Percentiles rank a stretch among this genome's conserved stretches.
Conservation (phyloP, 2,888 invertebrate species). For the Sepioteuthis lessoniana region DNA sequence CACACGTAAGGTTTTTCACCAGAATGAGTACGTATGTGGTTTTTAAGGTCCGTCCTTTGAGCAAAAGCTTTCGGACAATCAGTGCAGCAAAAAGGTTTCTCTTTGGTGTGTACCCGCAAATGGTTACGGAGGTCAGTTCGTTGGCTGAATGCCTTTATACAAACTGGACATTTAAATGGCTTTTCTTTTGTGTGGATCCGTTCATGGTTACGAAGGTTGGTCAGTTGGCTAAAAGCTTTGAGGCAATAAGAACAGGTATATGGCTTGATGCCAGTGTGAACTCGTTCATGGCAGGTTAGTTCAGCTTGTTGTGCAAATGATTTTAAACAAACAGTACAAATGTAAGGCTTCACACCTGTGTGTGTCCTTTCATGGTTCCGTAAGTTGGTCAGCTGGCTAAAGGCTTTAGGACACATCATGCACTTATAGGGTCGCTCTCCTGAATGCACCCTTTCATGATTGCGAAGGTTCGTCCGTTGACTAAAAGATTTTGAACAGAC, state of each 20-base stretch:
- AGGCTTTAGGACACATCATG: constrained; percentile 37
- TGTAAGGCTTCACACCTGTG: constrained; percentile 24
- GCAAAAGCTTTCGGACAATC: constrained; percentile 36
- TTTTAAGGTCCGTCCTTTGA: neutral
- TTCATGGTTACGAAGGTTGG: constrained; percentile 23
- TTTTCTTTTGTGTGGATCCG: constrained; percentile 39
- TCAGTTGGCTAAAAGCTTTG: constrained; percentile 25
- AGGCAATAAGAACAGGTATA: constrained; percentile 35
- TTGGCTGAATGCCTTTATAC: constrained; percentile 35
- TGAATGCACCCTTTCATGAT: constrained; percentile 25
- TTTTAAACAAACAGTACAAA: neutral
- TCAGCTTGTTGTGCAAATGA: constrained; percentile 41
- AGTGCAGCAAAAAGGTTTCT: neutral
- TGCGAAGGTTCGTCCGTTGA: constrained; percentile 34
- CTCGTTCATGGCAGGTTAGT: constrained; percentile 6
- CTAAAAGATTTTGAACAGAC: constrained; percentile 38
- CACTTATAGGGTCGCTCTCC: constrained; percentile 39
- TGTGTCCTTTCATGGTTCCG: constrained; percentile 23
- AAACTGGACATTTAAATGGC: neutral
- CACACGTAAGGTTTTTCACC: constrained; percentile 36
- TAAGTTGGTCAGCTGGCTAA: constrained; percentile 35
- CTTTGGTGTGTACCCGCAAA: constrained; percentile 37
- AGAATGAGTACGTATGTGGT: constrained; percentile 39
- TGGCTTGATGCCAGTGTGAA: neutral
- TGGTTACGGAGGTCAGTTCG: constrained; percentile 34